Evolutionary conservation across 2,888 invertebrate genomes (phyloP).

Genomic region (Lepidocyrtoides sp.): DNA sequence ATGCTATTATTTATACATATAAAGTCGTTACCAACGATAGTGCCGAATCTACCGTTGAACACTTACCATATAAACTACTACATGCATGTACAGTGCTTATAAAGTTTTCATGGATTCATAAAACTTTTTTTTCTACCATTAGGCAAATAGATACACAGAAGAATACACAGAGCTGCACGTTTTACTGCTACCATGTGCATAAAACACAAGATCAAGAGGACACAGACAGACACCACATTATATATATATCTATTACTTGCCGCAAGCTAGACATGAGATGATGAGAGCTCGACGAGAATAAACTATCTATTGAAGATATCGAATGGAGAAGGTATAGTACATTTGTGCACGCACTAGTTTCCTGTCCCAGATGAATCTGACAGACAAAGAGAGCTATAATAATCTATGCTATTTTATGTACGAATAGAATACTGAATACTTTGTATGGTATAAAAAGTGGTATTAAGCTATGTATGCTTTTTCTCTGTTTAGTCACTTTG

Average conservation of each 20-base stretch:
- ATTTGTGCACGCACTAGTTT: conserved; percentile 35
- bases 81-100: too few species aligned
- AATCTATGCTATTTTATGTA: conserved; percentile 17
- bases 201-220: conserved; percentile 47
- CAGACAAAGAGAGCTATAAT: background rate
- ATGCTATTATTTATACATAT: conserved; percentile 31
- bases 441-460: background rate
- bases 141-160: background rate
- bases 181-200: background rate
- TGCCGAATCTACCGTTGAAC: too few species aligned
- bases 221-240: background rate
- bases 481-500: background rate
- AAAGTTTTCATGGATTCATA: conserved; percentile 1
- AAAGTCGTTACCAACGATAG: background rate
- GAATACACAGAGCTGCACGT: too few species aligned
- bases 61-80: too few species aligned
- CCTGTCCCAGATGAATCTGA: conserved; percentile 39
- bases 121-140: background rate
- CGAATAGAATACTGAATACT: background rate
- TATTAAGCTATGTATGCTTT: background rate
- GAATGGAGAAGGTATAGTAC: background rate
- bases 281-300: background rate
- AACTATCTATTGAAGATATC: background rate
- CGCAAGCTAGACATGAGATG: background rate
- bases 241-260: conserved; percentile 11